Base-by-base conservation (phyloP, 2,888 invertebrate species). In the Leucoma salicis region DNA sequence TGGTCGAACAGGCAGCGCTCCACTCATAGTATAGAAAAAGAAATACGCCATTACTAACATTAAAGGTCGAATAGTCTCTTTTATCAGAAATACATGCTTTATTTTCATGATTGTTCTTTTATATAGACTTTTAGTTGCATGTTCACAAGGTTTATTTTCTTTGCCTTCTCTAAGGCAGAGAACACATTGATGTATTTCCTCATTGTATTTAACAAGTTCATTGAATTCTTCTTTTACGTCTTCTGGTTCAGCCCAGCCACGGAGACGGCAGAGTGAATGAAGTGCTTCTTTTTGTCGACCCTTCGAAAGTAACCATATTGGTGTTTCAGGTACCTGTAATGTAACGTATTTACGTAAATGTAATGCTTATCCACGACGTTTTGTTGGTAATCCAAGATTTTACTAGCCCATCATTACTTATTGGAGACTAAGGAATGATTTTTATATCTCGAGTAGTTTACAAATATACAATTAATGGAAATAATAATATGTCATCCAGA, bases 221-320 rank as follows among this genome's bases (percentile, higher is more conserved):
- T 85, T 75, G 39, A 91, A 90, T 55, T 91, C 91, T 31, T 88
- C 76, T 50, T 84, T 78, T 0, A 91, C 91, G n/a, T 85, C 80
- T 45, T 83, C 79, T 0, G 90, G 90, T 4, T 83, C 49, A 0
- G 85, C 82, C 91, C 91, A 91, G 1, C 92, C 92, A 40, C 92
- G 77, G 1, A 92, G 78, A 53, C 90, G 88, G 49, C 91, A 90
- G n/a, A 92, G 73, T 0, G 92, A 89, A 18, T 66, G 74, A 7
- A 89, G 56, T 0, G 92, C 92, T 7, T 92, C 91, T 59, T 90
- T 86, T 52, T 82, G 80, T 0, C 90, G 78, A 5, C 91, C 91
- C 52, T 91, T 91, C 0, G 91, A 91, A 42, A 92, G 54, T n/a
- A 92, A 68, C 92, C 92, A 92, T 59, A 91, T 81, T 25, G 92